Evolutionary conservation across 92 coral and sea anemone species (phyloP).

Genomic region (Epizoanthus scotinus): DNA sequence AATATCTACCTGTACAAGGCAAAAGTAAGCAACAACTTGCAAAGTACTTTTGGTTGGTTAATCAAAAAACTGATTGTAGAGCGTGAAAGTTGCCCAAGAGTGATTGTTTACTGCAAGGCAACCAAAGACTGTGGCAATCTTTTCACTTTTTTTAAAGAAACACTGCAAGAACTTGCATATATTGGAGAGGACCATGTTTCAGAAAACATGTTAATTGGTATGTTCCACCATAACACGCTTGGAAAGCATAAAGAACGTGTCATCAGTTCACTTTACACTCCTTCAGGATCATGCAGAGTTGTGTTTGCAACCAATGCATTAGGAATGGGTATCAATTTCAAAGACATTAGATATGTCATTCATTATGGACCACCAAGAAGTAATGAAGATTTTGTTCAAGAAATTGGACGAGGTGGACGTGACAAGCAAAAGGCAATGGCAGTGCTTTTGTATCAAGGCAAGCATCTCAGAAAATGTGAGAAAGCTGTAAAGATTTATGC

Average conservation of each 20-base stretch:
- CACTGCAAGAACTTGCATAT: conserved; percentile 24
- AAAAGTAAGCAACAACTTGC: conserved; percentile 4
- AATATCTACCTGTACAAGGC: conserved; percentile 31
- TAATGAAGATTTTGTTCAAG: not conserved
- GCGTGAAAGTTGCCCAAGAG: conserved; percentile 17
- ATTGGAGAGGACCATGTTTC: conserved; percentile 7
- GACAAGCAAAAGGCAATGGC: too few relatives aligned
- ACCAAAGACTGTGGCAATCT: conserved; percentile 31
- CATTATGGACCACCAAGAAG: conserved; percentile 43
- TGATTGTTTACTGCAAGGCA: conserved; percentile 41
- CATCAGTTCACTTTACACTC: not conserved
- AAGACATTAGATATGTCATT: conserved; percentile 4
- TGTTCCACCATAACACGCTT: conserved; percentile 35
- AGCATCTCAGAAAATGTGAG: too few relatives aligned
- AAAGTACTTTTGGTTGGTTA: conserved; percentile 19
- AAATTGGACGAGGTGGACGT: too few relatives aligned
- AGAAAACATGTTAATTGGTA: conserved; percentile 37
- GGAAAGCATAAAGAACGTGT: conserved; percentile 39
- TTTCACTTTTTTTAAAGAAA: conserved; percentile 14
- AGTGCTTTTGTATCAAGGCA: too few relatives aligned
- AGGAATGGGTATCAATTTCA: conserved; percentile 50
- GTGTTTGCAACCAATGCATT: conserved; percentile 72
- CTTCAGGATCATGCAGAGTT: conserved; percentile 54
- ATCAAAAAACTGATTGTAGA: conserved; percentile 25
- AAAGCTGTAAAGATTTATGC: too few relatives aligned